Base-by-base conservation (phyloP, 92 coral and sea anemone genomes). In the Zoanthus solanderi region DNA sequence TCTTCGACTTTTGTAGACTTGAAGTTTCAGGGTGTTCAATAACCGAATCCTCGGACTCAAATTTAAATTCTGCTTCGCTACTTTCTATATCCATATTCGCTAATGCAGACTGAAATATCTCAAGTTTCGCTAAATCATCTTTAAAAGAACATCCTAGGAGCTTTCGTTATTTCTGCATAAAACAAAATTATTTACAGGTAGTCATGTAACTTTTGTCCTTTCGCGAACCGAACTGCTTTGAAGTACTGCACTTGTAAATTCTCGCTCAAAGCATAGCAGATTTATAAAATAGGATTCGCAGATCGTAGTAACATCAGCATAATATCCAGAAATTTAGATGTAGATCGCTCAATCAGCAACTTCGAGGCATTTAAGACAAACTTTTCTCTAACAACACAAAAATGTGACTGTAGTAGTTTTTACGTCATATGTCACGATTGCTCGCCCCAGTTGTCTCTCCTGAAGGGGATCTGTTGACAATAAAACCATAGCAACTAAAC, bases 361-460 rank as follows among this genome's bases (percentile, higher is more conserved):
- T 65, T 63, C 37, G 17, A 11, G 34, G 53, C 4, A n/a, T 81
- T 81, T 48, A 81, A 56, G 75, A 73, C 85, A 81, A 80, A 18
- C 28, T 81, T 7, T 8, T n/a, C 28, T 12, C 65, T 61, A 63
- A 81, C 85, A 81, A 81, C 85, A 81, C 85, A 81, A 66, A 81
- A 81, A 81, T 81, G 85, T 80, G 84, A 65, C 72, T 28, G 56
- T 11, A 48, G 42, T 32, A 32, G 85, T 48, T 15, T 66, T n/a
- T 66, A 81, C 85, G 85, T 81, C 85, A 81, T 75, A 56, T 66
- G 85, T 81, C 85, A 81, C 85, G 44, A 60, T 53, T 81, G 16
- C 4, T 65, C 60, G 76, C 42, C 45, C 74, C 61, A 46, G 57
- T 67, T 66, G 75, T 65, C 61, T 50, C 46, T 52, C 82, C 37